These are phyloP conservation scores for Pseudococcus longispinus DNA, from an alignment of 2,888 invertebrate genomes.

Conservation along the genomic window DNA sequence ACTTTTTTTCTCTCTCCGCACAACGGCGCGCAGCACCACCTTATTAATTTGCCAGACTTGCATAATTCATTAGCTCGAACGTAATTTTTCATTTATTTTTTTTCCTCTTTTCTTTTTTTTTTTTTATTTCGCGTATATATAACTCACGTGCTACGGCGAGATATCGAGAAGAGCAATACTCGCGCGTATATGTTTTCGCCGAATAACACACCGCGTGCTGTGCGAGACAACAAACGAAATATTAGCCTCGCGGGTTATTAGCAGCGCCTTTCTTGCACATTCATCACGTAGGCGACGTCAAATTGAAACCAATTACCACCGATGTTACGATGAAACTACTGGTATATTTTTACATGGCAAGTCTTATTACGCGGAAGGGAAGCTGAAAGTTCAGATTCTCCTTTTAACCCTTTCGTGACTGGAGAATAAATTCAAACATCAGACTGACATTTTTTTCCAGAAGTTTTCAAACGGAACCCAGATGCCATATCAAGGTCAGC, in stretches of 20 bases:
- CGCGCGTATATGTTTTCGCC: slow-evolving; percentile 19
- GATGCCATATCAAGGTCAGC: background rate
- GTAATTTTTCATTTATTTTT: slow-evolving; percentile 7
- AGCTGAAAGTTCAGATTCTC: background rate
- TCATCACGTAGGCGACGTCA: slow-evolving; percentile 36
- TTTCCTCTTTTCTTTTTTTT: background rate
- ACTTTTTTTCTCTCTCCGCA: background rate
- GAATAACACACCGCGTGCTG: slow-evolving; percentile 18
- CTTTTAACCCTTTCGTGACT: background rate
- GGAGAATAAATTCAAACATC: background rate
- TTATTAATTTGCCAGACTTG: slow-evolving; percentile 34
- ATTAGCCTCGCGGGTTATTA: slow-evolving; percentile 39
- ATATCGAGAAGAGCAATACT: background rate
- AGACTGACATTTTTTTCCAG: background rate
- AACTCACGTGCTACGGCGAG: slow-evolving; percentile 16
- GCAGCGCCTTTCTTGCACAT: slow-evolving; percentile 28
- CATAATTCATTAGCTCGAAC: slow-evolving; percentile 23
- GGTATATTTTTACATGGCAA: background rate
- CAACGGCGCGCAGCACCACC: background rate
- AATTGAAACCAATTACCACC: slow-evolving; percentile 29
- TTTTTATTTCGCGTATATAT: slow-evolving; percentile 6
- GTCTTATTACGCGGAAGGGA: background rate
- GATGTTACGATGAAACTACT: background rate
- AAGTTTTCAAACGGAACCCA: background rate
- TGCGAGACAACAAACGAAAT: slow-evolving; percentile 27